Conservation (phyloP, 1,140 invertebrate species). For the Lepidurus couesii region DNA sequence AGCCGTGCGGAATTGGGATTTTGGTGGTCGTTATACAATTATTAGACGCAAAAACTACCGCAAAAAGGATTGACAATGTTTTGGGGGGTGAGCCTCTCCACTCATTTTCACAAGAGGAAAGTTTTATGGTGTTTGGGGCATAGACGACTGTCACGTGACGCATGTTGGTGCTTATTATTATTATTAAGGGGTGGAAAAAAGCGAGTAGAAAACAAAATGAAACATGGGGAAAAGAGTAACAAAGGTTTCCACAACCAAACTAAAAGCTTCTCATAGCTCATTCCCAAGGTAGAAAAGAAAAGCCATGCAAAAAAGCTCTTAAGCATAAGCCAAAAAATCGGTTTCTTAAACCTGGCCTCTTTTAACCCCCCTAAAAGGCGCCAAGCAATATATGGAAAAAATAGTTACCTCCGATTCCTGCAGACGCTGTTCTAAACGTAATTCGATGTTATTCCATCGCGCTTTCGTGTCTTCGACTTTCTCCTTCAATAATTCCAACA, state of each 20-base stretch:
- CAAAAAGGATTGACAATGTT: neutral
- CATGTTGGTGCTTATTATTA: neutral
- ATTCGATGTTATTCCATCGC: conserved; percentile 43
- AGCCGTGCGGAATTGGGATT: neutral
- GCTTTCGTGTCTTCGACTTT: conserved; percentile 42
- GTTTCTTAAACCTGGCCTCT: neutral
- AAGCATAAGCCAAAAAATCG: neutral
- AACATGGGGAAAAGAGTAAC: neutral
- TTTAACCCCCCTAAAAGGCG: neutral
- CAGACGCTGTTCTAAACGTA: conserved; percentile 39
- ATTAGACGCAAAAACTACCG: neutral
- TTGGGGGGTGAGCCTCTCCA: neutral
- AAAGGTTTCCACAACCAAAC: neutral
- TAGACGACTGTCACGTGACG: conserved; percentile 1
- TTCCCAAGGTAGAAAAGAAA: neutral
- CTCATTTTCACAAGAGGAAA: neutral
- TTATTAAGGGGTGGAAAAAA: neutral
- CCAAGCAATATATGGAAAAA: neutral
- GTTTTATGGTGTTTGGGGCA: neutral
- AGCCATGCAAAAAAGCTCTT: neutral
- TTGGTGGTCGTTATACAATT: neutral
- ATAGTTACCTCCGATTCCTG: conserved; percentile 34
- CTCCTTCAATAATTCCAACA: conserved; percentile 58
- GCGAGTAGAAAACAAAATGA: neutral
- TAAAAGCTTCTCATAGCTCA: neutral